A percentile compares a stretch with the other conserved stretches of the same genome.
phyloP scores from a whole-genome alignment of 1,140 invertebrate genomes.

The Cyphomyrmex costatus region DNA sequence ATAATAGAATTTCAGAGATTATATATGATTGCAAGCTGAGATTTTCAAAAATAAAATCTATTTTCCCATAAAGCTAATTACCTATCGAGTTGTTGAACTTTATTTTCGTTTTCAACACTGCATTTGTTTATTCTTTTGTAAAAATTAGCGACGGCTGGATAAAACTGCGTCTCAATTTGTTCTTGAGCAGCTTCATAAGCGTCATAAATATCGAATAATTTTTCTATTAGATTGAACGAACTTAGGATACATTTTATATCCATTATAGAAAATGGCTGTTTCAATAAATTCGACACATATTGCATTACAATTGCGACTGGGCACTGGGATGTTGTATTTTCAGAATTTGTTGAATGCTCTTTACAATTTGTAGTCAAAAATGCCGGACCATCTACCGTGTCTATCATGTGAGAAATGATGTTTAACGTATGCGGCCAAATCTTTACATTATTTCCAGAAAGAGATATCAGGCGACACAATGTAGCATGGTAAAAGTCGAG shows the following conservation, averaged over 20 bases:
- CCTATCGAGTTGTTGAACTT: slow-evolving; percentile 83
- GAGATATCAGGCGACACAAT: slow-evolving; percentile 77
- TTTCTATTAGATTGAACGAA: slow-evolving; percentile 80
- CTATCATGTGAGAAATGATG: slow-evolving; percentile 79
- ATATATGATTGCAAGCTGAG: neutral
- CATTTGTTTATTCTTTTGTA: slow-evolving; percentile 84
- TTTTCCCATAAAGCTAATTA: slow-evolving; percentile 62
- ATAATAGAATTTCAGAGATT: slow-evolving; percentile 61
- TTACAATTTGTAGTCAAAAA: slow-evolving; percentile 80
- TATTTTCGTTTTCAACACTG: slow-evolving; percentile 83
- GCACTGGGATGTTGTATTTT: slow-evolving; percentile 72
- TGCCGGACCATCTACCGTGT: slow-evolving; percentile 79
- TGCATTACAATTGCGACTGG: slow-evolving; percentile 78
- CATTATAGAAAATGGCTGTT: slow-evolving; percentile 84
- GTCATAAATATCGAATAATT: slow-evolving; percentile 80
- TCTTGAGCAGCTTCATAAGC: slow-evolving; percentile 79
- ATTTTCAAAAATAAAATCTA: neutral
- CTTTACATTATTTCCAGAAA: slow-evolving; percentile 74
- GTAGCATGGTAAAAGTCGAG: slow-evolving; percentile 80
- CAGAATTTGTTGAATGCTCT: slow-evolving; percentile 69
- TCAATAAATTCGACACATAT: slow-evolving; percentile 79
- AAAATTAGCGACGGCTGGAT: slow-evolving; percentile 80
- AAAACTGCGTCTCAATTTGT: slow-evolving; percentile 79
- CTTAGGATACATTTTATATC: slow-evolving; percentile 79
- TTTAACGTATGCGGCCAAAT: slow-evolving; percentile 83